These are phyloP conservation scores for Maniola hyperantus DNA, from an alignment of 2,888 invertebrate genomes.

Conservation along the genomic window DNA sequence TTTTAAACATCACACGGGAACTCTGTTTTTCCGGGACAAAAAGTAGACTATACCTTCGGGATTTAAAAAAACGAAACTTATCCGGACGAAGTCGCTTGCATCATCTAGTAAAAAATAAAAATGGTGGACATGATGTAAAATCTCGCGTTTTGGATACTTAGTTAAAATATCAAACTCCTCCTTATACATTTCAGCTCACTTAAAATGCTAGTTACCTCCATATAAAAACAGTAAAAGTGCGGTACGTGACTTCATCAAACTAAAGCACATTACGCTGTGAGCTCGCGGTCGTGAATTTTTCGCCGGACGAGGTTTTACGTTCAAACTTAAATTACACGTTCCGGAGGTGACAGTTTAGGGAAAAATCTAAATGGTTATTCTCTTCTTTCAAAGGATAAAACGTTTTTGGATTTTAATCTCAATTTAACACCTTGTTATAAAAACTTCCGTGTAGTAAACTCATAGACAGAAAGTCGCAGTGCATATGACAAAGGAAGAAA, in stretches of 20 bases:
- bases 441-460: not conserved
- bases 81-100: too few relatives aligned
- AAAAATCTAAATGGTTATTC: constrained; percentile 45
- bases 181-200: constrained; percentile 1
- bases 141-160: not conserved
- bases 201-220: constrained; percentile 36
- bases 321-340: constrained; percentile 73
- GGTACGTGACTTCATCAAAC: constrained; percentile 65
- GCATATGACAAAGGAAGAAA: too few relatives aligned
- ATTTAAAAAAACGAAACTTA: too few relatives aligned
- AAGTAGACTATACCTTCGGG: too few relatives aligned
- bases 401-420: constrained; percentile 15
- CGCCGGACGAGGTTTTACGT: constrained; percentile 65
- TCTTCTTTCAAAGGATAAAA: constrained; percentile 32
- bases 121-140: not conserved
- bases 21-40: too few relatives aligned
- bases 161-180: not conserved
- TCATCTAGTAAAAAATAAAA: too few relatives aligned
- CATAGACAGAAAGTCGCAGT: not conserved
- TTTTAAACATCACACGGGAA: too few relatives aligned
- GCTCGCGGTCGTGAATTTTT: constrained; percentile 62
- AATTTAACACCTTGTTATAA: not conserved
- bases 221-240: constrained; percentile 42
- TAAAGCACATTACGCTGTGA: constrained; percentile 58
- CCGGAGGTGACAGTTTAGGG: constrained; percentile 59